Evolutionary conservation across 2,113 vertebrate genomes (phyloP), one percentile per base, ranked within the genome.

Genomic region (Heptranchias perlo): DNA sequence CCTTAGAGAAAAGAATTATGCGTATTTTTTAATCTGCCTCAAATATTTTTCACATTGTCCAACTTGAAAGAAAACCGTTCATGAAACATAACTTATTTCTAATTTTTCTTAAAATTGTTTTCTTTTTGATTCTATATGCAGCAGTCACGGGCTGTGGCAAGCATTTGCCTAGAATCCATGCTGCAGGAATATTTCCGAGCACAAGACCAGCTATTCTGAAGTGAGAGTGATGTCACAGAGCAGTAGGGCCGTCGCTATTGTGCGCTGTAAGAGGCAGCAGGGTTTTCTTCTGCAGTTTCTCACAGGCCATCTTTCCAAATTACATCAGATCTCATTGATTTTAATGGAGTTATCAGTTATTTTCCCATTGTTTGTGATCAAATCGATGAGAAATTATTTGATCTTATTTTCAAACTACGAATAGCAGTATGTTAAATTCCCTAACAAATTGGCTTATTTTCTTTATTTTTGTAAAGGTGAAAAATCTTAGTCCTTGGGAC

Each of bases 21-120:
- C 25, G 49, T 13, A 58, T 58, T 16, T 47, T 95, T 69, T 25
- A 64, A 28, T 25, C 39, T 14, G n/a, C 62, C 61, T 94, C 5
- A 67, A 54, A 94, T 65, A 44, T 47, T 65, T 94, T 64, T 65
- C 62, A 65, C 62, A n/a, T 58, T 58, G 31, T 91, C 78, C 31
- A 58, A 91, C 87, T 52, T 94, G 35, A 94, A 94, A 94, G 91
- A 64, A 64, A 62, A 94, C 91, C 62, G 35, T 62, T 64, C 58
- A 94, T 94, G 91, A 94, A 62, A 64, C 61, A 91, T 18, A 65
- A 94, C 61, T 94, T 61, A 16, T 21, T 61, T 94, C 91, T 11
- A 47, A 4, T 58, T 93, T 35, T 16, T 89, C 52, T 91, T 91
- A 52, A 39, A 65, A 65, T 65, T 44, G 64, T 62, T 67, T 94